phyloP scores from a whole-genome alignment of 2,888 invertebrate genomes.

The Reticulitermes lucifugus region DNA sequence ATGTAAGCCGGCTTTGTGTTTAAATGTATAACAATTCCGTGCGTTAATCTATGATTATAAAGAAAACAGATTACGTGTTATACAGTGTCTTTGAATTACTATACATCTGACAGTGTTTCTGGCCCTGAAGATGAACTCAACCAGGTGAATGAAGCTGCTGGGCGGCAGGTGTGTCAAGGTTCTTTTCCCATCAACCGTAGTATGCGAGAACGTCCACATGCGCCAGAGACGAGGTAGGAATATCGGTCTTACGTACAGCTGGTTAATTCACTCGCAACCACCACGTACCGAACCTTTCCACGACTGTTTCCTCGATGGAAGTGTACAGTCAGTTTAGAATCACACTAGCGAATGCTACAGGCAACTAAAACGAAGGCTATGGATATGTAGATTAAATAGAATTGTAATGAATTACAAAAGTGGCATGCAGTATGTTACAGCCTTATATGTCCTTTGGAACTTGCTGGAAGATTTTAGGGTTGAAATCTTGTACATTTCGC shows the following conservation, averaged over 20 bases:
- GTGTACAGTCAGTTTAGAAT: neutral
- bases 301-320: neutral
- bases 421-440: too few species aligned
- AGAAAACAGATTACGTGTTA: neutral
- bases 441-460: too few species aligned
- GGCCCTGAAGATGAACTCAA: neutral
- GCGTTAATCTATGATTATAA: neutral
- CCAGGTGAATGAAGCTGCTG: neutral
- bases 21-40: neutral
- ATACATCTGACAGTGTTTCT: neutral
- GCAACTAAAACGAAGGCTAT: too few species aligned
- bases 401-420: too few species aligned
- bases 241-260: neutral
- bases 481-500: too few species aligned
- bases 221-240: neutral
- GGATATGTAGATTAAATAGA: too few species aligned
- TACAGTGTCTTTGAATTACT: neutral
- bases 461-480: too few species aligned
- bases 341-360: neutral
- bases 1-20: neutral
- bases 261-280: neutral
- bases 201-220: neutral
- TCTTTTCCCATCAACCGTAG: conserved; percentile 8
- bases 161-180: conserved; percentile 47
- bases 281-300: conserved; percentile 10